Evolutionary conservation across 2,888 invertebrate species (phyloP), one percentile per base, ranked within the genome.

Genomic region (Pammene aurita): DNA sequence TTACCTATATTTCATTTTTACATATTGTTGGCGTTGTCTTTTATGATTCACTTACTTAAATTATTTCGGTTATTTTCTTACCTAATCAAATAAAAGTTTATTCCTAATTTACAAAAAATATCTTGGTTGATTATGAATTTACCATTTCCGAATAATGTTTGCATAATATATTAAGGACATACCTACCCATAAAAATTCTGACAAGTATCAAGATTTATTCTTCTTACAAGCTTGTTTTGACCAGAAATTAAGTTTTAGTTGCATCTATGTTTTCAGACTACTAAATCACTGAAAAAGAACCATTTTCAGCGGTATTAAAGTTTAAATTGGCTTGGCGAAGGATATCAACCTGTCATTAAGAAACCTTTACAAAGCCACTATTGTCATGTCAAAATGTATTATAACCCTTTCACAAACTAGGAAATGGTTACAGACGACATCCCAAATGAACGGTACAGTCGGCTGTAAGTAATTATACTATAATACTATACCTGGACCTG

Each of bases 321-420:
- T 35, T 26, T 5, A 10, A 54, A 60, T 54, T 54, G 44, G 57
- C n/a, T 16, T 16, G 10, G 46, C 41, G 7, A 38, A 5, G 7
- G 13, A n/a, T 14, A 16, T 41, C 48, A 52, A 38, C 41, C 64
- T 66, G 58, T 0, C 63, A 60, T 76, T 74, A 71, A 76, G 76
- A 74, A 75, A 75, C 71, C 71, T 66, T 60, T 70, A 83, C 82
- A 83, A 84, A 77, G 73, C 71, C 55, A 66, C 77, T 72, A 81
- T 87, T 83, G 80, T 83, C 55, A 68, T 74, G 73, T 74, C 73
- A 58, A 44, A 58, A 50, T 52, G 54, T 54, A 41, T 66, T 58
- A 73, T 71, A 85, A 86, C 84, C 85, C 86, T 87, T 88, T 84
- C 81, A 78, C 75, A 74, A 76, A 75, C 72, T 77, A 77, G 76